phyloP scores from a whole-genome alignment of 2,113 vertebrate species.

The Misgurnus mizolepis region DNA sequence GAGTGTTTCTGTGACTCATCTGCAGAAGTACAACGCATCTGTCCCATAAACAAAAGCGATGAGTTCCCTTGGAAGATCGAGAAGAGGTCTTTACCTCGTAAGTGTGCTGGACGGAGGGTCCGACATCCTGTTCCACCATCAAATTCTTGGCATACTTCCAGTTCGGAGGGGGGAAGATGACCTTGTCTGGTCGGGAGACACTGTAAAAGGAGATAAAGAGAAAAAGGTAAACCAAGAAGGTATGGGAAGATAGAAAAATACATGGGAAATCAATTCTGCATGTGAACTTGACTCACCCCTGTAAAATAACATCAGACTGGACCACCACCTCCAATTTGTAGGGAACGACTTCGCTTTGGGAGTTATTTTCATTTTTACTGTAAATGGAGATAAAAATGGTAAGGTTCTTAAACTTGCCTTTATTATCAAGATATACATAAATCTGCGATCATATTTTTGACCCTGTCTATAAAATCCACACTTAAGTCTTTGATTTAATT shows the following conservation, averaged over 20 bases:
- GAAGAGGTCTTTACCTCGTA: constrained; percentile 82
- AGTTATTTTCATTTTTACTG: constrained; percentile 94
- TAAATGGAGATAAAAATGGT: constrained; percentile 37
- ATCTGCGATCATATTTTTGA: background rate
- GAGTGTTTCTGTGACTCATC: constrained; percentile 23
- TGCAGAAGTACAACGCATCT: constrained; percentile 13
- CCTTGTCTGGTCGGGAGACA: constrained; percentile 85
- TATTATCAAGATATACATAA: background rate
- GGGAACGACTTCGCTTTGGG: constrained; percentile 82
- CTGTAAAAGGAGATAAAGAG: constrained; percentile 62
- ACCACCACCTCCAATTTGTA: constrained; percentile 82
- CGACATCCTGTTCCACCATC: constrained; percentile 77
- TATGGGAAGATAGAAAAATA: constrained; percentile 28
- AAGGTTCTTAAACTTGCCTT: background rate
- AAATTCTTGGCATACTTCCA: constrained; percentile 76
- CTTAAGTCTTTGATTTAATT: too few species aligned
- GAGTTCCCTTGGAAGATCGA: background rate
- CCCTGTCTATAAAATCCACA: too few species aligned
- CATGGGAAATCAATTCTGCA: background rate
- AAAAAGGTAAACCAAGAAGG: constrained; percentile 32
- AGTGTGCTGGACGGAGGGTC: constrained; percentile 84
- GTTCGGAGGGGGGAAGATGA: constrained; percentile 79
- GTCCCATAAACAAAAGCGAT: background rate
- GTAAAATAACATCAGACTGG: constrained; percentile 79
- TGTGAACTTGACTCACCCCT: constrained; percentile 77